Evolutionary conservation across 1,140 invertebrate species (phyloP).

Genomic region (Rhynchophorus ferrugineus): DNA sequence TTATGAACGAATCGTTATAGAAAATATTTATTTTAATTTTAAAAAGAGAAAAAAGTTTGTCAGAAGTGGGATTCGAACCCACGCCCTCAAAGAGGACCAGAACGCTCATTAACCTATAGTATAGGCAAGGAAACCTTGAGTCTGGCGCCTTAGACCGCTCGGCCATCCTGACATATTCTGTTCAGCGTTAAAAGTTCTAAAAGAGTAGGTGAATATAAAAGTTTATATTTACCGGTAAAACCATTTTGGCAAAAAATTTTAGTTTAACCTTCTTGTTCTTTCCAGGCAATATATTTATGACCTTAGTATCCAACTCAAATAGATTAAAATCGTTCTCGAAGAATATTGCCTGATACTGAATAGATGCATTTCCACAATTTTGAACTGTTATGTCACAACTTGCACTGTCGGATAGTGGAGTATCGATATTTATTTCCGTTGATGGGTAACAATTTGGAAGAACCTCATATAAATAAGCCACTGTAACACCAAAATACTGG

Average conservation of each 20-base stretch:
- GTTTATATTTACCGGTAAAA: conserved; percentile 7
- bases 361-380: conserved; percentile 22
- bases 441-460: conserved; percentile 35
- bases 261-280: conserved; percentile 26
- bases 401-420: conserved; percentile 20
- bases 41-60: not conserved
- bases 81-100: conserved; percentile 78
- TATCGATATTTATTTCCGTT: conserved; percentile 28
- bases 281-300: conserved; percentile 11
- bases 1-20: not conserved
- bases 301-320: conserved; percentile 22
- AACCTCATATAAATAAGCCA: conserved; percentile 37
- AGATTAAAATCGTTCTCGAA: conserved; percentile 28
- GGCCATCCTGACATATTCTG: conserved; percentile 40
- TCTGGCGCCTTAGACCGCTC: conserved; percentile 58
- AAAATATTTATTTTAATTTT: not conserved
- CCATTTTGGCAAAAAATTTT: conserved; percentile 22
- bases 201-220: not conserved
- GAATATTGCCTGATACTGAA: conserved; percentile 24
- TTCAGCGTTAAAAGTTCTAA: too few relatives aligned
- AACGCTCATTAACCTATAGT: too few relatives aligned
- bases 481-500: too few relatives aligned
- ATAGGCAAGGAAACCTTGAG: conserved; percentile 46
- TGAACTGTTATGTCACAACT: conserved; percentile 17
- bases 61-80: conserved; percentile 65